Percentiles rank a stretch among this genome's conserved stretches.
Evolutionary conservation across 2,888 invertebrate species (phyloP).

Genomic region (Phengaris arion): DNA sequence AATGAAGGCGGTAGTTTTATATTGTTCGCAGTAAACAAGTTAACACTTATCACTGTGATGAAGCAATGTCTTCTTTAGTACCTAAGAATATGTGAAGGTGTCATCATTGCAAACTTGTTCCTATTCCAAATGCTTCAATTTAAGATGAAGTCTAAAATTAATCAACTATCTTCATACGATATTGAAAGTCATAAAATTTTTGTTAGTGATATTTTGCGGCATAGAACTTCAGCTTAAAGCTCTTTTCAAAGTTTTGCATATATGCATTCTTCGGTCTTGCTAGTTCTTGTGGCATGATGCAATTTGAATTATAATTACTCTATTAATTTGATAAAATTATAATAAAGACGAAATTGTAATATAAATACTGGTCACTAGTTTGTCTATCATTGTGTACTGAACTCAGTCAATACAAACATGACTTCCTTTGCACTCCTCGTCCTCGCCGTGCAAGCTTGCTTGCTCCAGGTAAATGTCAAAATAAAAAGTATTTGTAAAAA

Average conservation of each 20-base stretch:
- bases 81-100: slow-evolving; percentile 8
- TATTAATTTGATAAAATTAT: background rate
- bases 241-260: background rate
- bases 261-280: background rate
- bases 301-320: background rate
- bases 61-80: background rate
- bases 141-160: background rate
- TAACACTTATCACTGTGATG: background rate
- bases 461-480: slow-evolving; percentile 44
- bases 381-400: slow-evolving; percentile 24
- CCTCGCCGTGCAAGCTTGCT: slow-evolving; percentile 50
- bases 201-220: background rate
- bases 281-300: background rate
- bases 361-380: background rate
- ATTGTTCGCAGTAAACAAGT: background rate
- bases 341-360: background rate
- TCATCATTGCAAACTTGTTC: background rate
- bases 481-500: too few species aligned
- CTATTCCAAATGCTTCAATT: background rate
- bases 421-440: slow-evolving; percentile 44
- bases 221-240: background rate
- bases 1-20: background rate
- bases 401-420: slow-evolving; percentile 38
- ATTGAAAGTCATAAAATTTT: background rate
- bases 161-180: background rate